Evolutionary conservation across 2,888 invertebrate species (phyloP), one percentile per base, ranked within the genome.

Genomic region (Girardia tigrina): DNA sequence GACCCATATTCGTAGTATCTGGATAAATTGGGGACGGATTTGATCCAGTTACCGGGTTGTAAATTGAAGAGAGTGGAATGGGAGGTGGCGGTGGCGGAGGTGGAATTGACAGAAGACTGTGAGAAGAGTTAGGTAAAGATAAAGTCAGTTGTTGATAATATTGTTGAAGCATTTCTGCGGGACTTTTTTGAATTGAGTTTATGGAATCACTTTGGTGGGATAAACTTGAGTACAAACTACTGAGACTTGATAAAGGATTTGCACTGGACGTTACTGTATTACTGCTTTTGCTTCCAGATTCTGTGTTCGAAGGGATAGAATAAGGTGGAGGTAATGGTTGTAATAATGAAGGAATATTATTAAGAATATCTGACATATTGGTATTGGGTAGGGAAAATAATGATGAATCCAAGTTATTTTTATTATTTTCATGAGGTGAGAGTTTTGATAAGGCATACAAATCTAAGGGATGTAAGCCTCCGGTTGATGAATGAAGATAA

Each of bases 381-480:
- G 56, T 56, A n/a, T 56, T 56, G 8, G 56, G 56, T 12, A 56
- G 56, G n/a, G 56, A 56, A 16, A 56, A 56, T 56, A 56, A 56
- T 8, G 56, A 56, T 56, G 56, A 56, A n/a, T 56, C 56, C 56
- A 56, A 56, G 23, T 56, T 56, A 23, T 16, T 56, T 16, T 56
- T 56, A 23, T 56, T 56, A 16, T 56, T 56, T 56, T 56, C 56
- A 56, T 56, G 56, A 16, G 56, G 56, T 8, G 56, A 56, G 4
- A 56, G n/a, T 56, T 56, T 56, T 56, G 56, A 56, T 56, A 56
- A 56, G 56, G 56, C 56, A 56, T 56, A 56, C 56, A 56, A 56
- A 56, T 56, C 56, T 56, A 56, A 56, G n/a, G 56, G 56, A 56
- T 56, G 56, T 23, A 56, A 56, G 56, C 56, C 56, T 56, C 56